Evolutionary conservation across 2,888 invertebrate species (phyloP).

Genomic region (Alviniconcha strummeri): DNA sequence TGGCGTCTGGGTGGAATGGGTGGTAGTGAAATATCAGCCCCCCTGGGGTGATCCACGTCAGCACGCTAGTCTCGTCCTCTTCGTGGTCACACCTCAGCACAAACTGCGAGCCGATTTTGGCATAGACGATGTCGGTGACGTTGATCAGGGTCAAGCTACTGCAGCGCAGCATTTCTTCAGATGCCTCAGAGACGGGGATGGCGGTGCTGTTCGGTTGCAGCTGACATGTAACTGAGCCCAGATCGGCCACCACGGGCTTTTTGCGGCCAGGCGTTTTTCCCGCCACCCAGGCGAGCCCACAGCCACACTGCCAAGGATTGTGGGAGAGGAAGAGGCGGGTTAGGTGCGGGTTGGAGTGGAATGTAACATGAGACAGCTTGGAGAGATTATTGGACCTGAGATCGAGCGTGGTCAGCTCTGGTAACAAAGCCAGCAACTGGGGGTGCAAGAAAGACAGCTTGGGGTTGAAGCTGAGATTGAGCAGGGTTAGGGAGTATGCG

Average conservation of each 20-base stretch:
- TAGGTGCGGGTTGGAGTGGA: slow-evolving; percentile 46
- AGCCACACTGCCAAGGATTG: slow-evolving; percentile 66
- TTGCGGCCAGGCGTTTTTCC: not conserved
- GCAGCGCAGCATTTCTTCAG: slow-evolving; percentile 34
- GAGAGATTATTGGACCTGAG: slow-evolving; percentile 74
- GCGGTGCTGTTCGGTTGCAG: not conserved
- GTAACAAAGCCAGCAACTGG: slow-evolving; percentile 49
- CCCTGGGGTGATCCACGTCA: slow-evolving; percentile 83
- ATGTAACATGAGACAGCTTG: slow-evolving; percentile 48
- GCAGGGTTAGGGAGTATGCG: slow-evolving; percentile 48
- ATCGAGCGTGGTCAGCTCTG: slow-evolving; percentile 57
- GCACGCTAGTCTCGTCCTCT: slow-evolving; percentile 85
- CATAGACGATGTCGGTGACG: slow-evolving; percentile 25
- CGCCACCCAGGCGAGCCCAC: slow-evolving; percentile 61
- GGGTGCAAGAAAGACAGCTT: slow-evolving; percentile 55
- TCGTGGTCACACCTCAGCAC: slow-evolving; percentile 85
- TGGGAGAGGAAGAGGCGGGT: slow-evolving; percentile 50
- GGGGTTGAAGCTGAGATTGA: slow-evolving; percentile 76
- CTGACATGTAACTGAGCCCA: slow-evolving; percentile 12
- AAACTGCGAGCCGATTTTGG: slow-evolving; percentile 77
- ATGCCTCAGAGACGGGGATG: slow-evolving; percentile 21
- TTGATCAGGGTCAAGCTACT: slow-evolving; percentile 32
- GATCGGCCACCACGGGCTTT: slow-evolving; percentile 10
- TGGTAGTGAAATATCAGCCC: slow-evolving; percentile 52
- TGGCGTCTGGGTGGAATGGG: slow-evolving; percentile 51